Evolutionary conservation across 2,113 vertebrate species (phyloP).

Genomic region (Trogon surrucura): DNA sequence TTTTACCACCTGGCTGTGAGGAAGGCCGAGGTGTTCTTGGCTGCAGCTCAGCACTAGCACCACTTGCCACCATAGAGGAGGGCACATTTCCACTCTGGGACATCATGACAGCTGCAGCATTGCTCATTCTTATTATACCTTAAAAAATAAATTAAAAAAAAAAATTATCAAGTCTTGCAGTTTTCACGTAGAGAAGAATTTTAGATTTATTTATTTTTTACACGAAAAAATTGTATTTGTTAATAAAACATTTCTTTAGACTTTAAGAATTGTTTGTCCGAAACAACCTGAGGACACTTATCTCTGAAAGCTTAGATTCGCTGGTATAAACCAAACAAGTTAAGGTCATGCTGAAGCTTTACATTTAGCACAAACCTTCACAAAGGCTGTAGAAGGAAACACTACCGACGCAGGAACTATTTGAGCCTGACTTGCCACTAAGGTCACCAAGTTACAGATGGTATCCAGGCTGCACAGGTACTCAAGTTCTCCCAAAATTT

Average conservation of each 20-base stretch:
- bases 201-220: not conserved
- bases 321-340: not conserved
- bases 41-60: slow-evolving; percentile 88
- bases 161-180: not conserved
- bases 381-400: not conserved
- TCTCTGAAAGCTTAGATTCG: not conserved
- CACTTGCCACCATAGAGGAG: slow-evolving; percentile 84
- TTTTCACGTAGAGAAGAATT: not conserved
- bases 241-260: not conserved
- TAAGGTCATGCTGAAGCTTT: not conserved
- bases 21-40: slow-evolving; percentile 86
- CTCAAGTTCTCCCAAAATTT: not conserved
- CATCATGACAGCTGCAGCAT: slow-evolving; percentile 87
- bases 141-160: not conserved
- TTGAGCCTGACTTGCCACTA: not conserved
- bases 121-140: slow-evolving; percentile 89
- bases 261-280: not conserved
- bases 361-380: not conserved
- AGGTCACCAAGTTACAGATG: not conserved
- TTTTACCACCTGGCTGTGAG: slow-evolving; percentile 87
- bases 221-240: not conserved
- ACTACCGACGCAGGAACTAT: not conserved
- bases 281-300: not conserved
- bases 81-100: slow-evolving; percentile 85
- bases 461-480: not conserved